These are phyloP conservation scores for Clarias gariepinus DNA, from an alignment of 2,113 vertebrate species.

Conservation along the genomic window DNA sequence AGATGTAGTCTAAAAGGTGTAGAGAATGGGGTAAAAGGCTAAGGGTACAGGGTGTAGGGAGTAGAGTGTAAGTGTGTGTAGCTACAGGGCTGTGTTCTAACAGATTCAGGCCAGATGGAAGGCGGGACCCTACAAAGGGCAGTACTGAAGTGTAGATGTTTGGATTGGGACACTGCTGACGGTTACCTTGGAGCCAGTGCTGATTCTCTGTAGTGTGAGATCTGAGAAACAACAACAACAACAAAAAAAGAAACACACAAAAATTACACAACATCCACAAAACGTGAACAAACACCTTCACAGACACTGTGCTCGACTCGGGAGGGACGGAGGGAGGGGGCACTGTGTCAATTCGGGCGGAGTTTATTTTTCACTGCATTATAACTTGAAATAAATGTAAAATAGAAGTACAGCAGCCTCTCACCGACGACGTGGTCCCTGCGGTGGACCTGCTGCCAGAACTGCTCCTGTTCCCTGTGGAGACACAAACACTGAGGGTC, in stretches of 20 bases:
- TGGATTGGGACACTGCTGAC: not conserved
- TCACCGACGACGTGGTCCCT: conserved; percentile 68
- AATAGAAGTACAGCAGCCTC: conserved; percentile 17
- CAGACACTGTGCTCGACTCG: not conserved
- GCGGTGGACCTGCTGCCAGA: conserved; percentile 66
- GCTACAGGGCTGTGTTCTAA: not conserved
- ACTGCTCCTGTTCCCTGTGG: conserved; percentile 64
- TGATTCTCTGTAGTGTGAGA: conserved; percentile 54
- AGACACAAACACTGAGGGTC: not conserved
- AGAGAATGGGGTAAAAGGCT: too few relatives aligned
- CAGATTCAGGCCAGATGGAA: not conserved
- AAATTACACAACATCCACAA: not conserved
- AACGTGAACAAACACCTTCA: not conserved
- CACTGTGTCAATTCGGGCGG: not conserved
- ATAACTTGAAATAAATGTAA: not conserved
- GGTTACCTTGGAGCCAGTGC: conserved; percentile 61
- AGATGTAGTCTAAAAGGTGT: too few relatives aligned
- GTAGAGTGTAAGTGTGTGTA: not conserved
- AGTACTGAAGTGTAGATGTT: not conserved
- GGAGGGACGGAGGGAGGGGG: too few relatives aligned
- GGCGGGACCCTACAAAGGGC: not conserved
- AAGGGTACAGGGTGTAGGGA: not conserved
- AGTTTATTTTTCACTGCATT: not conserved
- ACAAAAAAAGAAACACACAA: not conserved
- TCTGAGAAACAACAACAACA: conserved; percentile 57